phyloP scores from a whole-genome alignment of 2,888 invertebrate species.

The Pristionchus mayeri region DNA sequence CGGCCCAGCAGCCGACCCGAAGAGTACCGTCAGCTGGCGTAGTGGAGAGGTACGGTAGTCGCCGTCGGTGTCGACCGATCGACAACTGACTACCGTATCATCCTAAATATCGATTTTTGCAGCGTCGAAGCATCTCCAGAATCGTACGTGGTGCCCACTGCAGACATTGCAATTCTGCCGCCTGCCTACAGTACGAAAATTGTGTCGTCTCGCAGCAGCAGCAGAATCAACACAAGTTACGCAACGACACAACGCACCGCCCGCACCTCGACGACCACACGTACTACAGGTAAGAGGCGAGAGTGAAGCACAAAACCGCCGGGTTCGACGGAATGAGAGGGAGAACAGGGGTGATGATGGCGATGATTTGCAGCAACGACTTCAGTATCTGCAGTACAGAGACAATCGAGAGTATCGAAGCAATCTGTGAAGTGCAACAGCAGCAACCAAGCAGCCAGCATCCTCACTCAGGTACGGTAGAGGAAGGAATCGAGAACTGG shows the following conservation, averaged over 20 bases:
- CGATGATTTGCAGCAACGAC: too few relatives aligned
- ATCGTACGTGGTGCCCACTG: conserved; percentile 38
- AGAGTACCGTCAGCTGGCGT: neutral
- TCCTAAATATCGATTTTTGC: conserved; percentile 21
- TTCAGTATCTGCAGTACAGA: too few relatives aligned
- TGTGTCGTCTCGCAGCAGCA: too few relatives aligned
- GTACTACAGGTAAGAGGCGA: too few relatives aligned
- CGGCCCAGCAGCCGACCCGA: neutral
- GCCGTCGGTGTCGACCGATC: neutral
- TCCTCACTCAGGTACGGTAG: conserved; percentile 6
- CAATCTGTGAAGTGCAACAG: neutral
- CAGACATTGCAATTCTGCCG: conserved; percentile 41
- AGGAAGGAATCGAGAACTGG: neutral
- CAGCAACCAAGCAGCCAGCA: conserved; percentile 7
- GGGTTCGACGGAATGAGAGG: too few relatives aligned
- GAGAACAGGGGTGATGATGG: too few relatives aligned
- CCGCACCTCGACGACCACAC: neutral
- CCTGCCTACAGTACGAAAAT: conserved; percentile 50
- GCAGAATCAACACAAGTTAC: too few relatives aligned
- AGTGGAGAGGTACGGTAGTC: conserved; percentile 40
- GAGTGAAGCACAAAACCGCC: too few relatives aligned
- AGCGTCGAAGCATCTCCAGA: conserved; percentile 14
- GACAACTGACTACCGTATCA: conserved; percentile 11
- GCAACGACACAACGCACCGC: neutral
- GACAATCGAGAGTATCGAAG: too few relatives aligned